Evolutionary conservation across 2,113 vertebrate genomes (phyloP).

Genomic region (Microtus ochrogaster): DNA sequence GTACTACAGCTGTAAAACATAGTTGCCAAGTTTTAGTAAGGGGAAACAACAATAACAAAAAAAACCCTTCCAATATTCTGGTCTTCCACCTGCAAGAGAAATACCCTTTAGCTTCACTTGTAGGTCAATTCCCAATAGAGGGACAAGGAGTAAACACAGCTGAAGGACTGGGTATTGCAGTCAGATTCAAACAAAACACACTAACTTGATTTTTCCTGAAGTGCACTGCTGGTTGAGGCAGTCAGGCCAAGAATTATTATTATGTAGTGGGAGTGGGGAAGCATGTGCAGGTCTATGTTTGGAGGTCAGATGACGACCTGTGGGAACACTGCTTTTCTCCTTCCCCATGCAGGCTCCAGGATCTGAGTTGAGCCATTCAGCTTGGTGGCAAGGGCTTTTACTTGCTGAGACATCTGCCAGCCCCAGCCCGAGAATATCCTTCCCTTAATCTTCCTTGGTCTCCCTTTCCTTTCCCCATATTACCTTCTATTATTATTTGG

Average conservation of each 20-base stretch:
- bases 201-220: constrained; percentile 80
- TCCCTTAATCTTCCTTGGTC: not conserved
- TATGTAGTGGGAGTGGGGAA: not conserved
- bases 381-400: not conserved
- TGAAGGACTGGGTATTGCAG: not conserved
- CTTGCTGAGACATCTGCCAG: not conserved
- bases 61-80: constrained; percentile 1
- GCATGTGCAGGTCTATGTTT: not conserved
- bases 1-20: not conserved
- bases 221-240: constrained; percentile 77
- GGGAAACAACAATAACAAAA: not conserved
- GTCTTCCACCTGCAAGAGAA: constrained; percentile 10
- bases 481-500: too few species aligned
- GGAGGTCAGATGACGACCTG: not conserved
- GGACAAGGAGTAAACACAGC: not conserved
- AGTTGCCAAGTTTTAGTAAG: not conserved
- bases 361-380: not conserved
- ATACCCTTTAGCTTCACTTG: not conserved
- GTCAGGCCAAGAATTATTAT: constrained; percentile 69
- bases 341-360: not conserved
- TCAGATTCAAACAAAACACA: constrained; percentile 71
- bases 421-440: not conserved
- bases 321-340: not conserved
- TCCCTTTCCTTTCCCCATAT: not conserved
- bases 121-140: not conserved